Evolutionary conservation across 2,113 vertebrate genomes (phyloP).

Genomic region (Eonycteris spelaea): DNA sequence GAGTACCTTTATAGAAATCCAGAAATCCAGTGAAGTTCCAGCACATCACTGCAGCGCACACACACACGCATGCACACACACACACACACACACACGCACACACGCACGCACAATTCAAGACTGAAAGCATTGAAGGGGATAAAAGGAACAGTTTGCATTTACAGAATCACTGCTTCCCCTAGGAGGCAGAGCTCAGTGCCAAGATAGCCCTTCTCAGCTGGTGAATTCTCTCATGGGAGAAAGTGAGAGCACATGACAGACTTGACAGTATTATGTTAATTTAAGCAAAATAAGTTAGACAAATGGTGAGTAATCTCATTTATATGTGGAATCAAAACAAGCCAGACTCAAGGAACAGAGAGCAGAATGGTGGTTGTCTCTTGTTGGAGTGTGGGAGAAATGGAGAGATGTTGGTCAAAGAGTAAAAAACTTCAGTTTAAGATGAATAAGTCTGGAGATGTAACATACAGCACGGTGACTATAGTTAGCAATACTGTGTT

Average conservation of each 20-base stretch:
- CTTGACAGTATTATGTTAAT: not conserved
- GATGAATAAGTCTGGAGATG: too few relatives aligned
- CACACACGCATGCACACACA: not conserved
- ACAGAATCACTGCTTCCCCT: not conserved
- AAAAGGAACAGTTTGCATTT: not conserved
- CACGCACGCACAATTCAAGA: too few relatives aligned
- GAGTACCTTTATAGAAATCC: not conserved
- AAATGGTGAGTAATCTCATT: not conserved
- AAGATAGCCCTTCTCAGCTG: not conserved
- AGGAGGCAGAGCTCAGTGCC: not conserved
- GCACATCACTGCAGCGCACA: not conserved
- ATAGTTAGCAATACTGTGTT: too few relatives aligned
- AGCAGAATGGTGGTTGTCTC: not conserved
- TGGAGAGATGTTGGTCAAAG: not conserved
- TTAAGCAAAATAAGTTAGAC: not conserved
- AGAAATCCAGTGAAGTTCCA: not conserved
- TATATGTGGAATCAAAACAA: not conserved
- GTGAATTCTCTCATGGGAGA: not conserved
- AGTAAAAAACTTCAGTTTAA: not conserved
- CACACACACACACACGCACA: too few relatives aligned
- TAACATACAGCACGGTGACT: too few relatives aligned
- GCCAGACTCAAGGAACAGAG: not conserved
- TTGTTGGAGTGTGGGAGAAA: not conserved
- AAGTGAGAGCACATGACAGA: not conserved
- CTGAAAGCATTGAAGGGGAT: not conserved